phyloP scores from a whole-genome alignment of 2,113 vertebrate genomes.

The Rallus limicola region DNA sequence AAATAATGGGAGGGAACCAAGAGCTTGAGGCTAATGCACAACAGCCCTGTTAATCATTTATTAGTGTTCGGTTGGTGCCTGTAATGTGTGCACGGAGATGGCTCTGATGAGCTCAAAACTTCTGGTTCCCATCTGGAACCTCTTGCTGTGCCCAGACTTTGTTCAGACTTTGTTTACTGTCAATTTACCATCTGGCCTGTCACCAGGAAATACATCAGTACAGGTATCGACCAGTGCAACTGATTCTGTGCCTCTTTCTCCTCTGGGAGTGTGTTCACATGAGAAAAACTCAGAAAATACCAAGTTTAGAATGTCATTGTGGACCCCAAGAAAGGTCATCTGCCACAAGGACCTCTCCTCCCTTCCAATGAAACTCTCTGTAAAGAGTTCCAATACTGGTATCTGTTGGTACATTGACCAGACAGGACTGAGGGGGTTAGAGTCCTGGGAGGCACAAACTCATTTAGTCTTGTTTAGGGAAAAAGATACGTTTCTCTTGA shows the following conservation, averaged over 20 bases:
- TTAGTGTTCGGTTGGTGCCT: conserved; percentile 29
- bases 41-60: conserved; percentile 43
- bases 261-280: background rate
- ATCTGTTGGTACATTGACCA: background rate
- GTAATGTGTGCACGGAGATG: background rate
- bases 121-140: conserved; percentile 47
- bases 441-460: background rate
- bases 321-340: background rate
- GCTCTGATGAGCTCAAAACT: conserved; percentile 46
- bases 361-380: background rate
- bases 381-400: background rate
- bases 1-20: background rate
- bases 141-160: conserved; percentile 46
- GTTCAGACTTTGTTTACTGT: conserved; percentile 45
- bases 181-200: background rate
- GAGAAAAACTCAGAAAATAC: conserved; percentile 4
- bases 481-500: background rate
- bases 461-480: background rate
- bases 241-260: conserved; percentile 35
- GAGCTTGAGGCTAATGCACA: background rate
- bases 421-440: background rate
- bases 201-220: conserved; percentile 30
- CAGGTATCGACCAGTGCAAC: conserved; percentile 33
- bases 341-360: background rate
- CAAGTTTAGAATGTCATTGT: background rate